phyloP scores from a whole-genome alignment of 2,113 vertebrate genomes.

The Verasper variegatus region DNA sequence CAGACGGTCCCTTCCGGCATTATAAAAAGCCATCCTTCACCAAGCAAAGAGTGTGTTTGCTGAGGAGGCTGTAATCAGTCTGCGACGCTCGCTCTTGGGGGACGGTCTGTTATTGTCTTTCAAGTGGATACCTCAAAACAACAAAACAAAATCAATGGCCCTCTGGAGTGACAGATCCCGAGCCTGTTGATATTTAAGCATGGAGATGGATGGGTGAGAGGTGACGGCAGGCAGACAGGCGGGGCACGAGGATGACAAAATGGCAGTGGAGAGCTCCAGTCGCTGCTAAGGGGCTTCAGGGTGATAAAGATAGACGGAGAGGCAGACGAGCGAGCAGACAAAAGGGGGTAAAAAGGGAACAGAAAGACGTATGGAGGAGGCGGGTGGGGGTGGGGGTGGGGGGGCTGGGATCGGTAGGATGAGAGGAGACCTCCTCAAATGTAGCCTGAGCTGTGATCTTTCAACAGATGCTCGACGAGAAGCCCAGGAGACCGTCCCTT shows the following conservation, averaged over 20 bases:
- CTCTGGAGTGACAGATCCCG: slow-evolving; percentile 72
- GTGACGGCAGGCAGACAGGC: slow-evolving; percentile 34
- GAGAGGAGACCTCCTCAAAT: slow-evolving; percentile 69
- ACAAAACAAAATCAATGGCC: slow-evolving; percentile 73
- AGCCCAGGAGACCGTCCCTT: slow-evolving; percentile 72
- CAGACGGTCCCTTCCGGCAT: slow-evolving; percentile 63
- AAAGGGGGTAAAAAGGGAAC: background rate
- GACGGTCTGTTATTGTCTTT: slow-evolving; percentile 76
- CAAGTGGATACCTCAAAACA: slow-evolving; percentile 71
- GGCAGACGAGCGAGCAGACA: slow-evolving; percentile 12
- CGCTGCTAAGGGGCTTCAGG: slow-evolving; percentile 36
- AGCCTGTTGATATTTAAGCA: slow-evolving; percentile 73
- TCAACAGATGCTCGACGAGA: slow-evolving; percentile 73
- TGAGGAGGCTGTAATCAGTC: slow-evolving; percentile 70
- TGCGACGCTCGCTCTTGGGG: slow-evolving; percentile 58
- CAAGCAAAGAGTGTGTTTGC: slow-evolving; percentile 54
- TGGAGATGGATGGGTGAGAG: slow-evolving; percentile 58
- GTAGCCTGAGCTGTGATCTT: slow-evolving; percentile 74
- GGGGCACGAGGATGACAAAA: slow-evolving; percentile 45
- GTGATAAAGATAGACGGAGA: slow-evolving; percentile 41
- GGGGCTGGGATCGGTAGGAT: slow-evolving; percentile 51
- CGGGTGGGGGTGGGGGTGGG: background rate
- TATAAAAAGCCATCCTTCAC: slow-evolving; percentile 61
- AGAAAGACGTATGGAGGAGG: background rate
- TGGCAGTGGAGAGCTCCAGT: slow-evolving; percentile 45